Evolutionary conservation across 1,140 invertebrate genomes (phyloP), one percentile per base, ranked within the genome.

Genomic region (Ectropis grisescens): DNA sequence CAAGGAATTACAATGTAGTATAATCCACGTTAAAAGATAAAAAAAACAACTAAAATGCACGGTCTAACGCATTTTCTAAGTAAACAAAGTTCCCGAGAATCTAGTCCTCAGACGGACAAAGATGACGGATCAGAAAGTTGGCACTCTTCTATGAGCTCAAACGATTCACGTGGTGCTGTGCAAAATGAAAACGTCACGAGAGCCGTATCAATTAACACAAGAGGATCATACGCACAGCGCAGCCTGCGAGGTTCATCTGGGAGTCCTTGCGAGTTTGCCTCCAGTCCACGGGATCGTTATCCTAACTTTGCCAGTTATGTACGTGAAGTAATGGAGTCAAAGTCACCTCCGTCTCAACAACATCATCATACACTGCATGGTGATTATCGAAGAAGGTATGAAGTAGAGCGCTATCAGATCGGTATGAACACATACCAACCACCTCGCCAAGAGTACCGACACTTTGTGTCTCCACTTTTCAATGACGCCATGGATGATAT

Each of bases 401-500:
- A 74, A 1, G 54, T 58, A 16, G 68, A 79, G 2, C 46, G 61
- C 6, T 62, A 61, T 37, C 67, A 67, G n/a, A 53, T 42, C 10
- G 45, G 52, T 6, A 42, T 53, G 5, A 69, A 62, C 24, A 38
- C 66, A n/a, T 65, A 64, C 33, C 58, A 65, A 29, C 38, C 50
- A 5, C 47, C 68, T 5, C 52, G 67, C 1, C 44, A 59, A 26
- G 75, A 81, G 13, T 68, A 69, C 31, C 56, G 58, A 1, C 57
- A 78, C 16, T 81, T 58, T 35, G 40, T 76, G 2, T 81, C 76
- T 6, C 68, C 71, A 7, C 48, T 82, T 8, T 81, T 59, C 42
- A 67, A 68, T 31, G 74, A 82, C 29, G 65, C 57, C 11, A 79
- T 82, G 76, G 80, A 82, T 33, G 82, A 82, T 37, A 82, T 81